Conservation (phyloP, 2,797 vertebrate species). For the Mionectes olivaceus region DNA sequence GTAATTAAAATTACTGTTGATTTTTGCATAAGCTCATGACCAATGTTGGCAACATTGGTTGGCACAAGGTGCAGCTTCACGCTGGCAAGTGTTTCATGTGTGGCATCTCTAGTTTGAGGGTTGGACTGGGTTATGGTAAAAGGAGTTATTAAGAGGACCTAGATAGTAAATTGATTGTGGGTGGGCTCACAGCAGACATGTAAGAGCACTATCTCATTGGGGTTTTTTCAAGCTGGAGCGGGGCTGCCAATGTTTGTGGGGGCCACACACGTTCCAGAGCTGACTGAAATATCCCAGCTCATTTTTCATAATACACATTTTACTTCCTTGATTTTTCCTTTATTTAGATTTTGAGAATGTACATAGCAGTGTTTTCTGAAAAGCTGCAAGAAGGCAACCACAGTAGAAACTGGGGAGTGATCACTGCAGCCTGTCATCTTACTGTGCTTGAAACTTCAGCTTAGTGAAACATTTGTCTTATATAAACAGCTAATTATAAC, state of each 20-base stretch:
- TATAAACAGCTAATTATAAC: background rate
- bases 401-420: background rate
- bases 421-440: background rate
- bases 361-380: background rate
- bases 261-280: accelerated
- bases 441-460: background rate
- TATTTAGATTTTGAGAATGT: background rate
- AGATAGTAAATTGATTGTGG: accelerated
- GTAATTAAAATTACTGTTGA: background rate
- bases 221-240: background rate
- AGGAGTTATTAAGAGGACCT: background rate
- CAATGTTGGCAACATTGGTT: background rate
- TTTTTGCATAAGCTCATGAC: background rate
- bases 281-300: background rate
- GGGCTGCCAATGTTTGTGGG: background rate
- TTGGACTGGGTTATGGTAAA: background rate
- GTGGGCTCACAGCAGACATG: too few species aligned
- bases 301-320: background rate
- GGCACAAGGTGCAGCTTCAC: background rate
- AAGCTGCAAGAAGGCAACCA: background rate
- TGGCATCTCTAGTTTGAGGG: background rate
- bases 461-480: background rate
- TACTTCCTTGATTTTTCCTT: background rate
- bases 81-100: background rate
- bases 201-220: background rate